Percentiles rank a stretch among this genome's conserved stretches.
These are phyloP conservation scores for Erpornis zantholeuca DNA, from an alignment of 2,113 vertebrate species.

Conservation along the genomic window DNA sequence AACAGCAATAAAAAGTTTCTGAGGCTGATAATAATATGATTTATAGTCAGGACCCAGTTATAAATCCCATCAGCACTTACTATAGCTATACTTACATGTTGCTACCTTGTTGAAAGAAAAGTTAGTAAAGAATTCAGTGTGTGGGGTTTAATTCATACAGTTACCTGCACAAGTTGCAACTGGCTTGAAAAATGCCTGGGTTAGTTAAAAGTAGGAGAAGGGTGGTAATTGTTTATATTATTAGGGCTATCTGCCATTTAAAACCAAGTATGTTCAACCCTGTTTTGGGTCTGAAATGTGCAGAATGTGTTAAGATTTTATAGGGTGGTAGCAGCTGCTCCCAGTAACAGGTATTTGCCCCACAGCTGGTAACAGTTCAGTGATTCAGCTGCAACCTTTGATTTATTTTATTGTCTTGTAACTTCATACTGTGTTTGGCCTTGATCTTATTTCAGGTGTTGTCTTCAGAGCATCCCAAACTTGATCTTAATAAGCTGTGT, in stretches of 20 bases:
- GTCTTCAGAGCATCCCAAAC: background rate
- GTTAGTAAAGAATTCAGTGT: background rate
- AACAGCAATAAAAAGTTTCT: background rate
- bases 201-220: background rate
- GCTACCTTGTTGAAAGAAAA: background rate
- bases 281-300: background rate
- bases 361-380: background rate
- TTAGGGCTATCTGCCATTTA: background rate
- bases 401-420: constrained; percentile 7
- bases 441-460: background rate
- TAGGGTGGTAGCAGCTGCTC: constrained; percentile 21
- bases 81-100: background rate
- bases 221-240: background rate
- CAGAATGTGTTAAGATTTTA: background rate
- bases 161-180: background rate
- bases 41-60: background rate
- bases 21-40: background rate
- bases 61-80: constrained; percentile 17
- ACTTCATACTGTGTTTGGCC: background rate
- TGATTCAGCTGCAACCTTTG: constrained; percentile 26
- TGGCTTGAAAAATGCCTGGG: constrained; percentile 4
- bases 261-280: background rate
- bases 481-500: background rate
- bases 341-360: background rate
- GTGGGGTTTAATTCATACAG: background rate